Conservation (phyloP, 2,888 invertebrate species). For the Amphipoea oculea region DNA sequence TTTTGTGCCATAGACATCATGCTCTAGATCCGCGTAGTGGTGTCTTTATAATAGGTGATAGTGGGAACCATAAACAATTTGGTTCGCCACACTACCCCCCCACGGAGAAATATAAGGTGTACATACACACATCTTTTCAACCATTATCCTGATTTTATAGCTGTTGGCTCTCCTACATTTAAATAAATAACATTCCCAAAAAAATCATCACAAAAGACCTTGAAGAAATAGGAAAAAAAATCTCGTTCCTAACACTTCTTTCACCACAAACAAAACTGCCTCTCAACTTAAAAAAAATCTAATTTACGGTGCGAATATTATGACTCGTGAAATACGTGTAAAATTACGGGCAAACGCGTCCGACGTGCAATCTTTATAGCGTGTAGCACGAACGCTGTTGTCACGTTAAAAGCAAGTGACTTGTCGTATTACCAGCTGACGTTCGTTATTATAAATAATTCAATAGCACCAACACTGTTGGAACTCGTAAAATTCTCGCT, state of each 20-base stretch:
- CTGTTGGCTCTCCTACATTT: not conserved
- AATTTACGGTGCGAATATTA: slow-evolving; percentile 37
- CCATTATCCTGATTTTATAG: not conserved
- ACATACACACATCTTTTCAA: not conserved
- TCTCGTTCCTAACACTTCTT: not conserved
- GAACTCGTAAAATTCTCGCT: slow-evolving; percentile 58
- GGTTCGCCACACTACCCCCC: too few relatives aligned
- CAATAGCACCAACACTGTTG: slow-evolving; percentile 51
- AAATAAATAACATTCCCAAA: not conserved
- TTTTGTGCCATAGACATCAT: too few relatives aligned
- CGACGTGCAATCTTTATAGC: slow-evolving; percentile 58
- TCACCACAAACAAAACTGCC: not conserved
- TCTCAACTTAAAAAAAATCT: slow-evolving; percentile 30
- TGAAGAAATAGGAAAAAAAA: not conserved
- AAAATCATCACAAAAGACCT: not conserved
- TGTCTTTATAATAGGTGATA: too few relatives aligned
- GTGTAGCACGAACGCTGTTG: slow-evolving; percentile 64
- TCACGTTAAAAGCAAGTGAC: slow-evolving; percentile 66
- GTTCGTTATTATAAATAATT: slow-evolving; percentile 65
- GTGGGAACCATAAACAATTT: too few relatives aligned
- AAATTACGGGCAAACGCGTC: slow-evolving; percentile 50
- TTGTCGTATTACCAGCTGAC: slow-evolving; percentile 62
- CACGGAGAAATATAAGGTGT: too few relatives aligned
- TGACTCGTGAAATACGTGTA: slow-evolving; percentile 55
- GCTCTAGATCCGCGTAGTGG: too few relatives aligned